Evolutionary conservation across 2,113 vertebrate genomes (phyloP).

Genomic region (Tor tambroides): DNA sequence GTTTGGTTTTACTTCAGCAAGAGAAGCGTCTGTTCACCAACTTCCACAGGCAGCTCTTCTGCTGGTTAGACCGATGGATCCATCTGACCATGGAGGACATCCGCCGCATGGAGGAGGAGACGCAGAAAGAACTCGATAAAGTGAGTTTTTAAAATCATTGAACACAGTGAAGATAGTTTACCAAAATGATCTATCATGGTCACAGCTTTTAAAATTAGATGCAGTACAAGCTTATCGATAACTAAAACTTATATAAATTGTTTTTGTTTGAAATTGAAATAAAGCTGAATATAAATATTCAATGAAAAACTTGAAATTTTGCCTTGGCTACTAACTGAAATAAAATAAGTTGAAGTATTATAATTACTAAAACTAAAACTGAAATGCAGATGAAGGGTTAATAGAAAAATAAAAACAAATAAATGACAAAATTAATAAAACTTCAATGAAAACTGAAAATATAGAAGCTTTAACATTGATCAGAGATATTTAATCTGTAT

Average conservation of each 20-base stretch:
- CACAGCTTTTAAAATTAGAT: background rate
- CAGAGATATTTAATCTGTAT: background rate
- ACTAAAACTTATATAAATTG: background rate
- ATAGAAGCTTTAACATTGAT: background rate
- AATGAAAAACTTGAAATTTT: background rate
- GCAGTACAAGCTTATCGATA: background rate
- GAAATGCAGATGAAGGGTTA: background rate
- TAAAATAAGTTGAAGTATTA: no score
- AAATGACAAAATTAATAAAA: background rate
- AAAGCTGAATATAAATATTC: background rate
- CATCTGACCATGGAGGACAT: constrained; percentile 96
- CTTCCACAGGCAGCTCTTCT: constrained; percentile 97
- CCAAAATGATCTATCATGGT: background rate
- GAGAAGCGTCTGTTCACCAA: constrained; percentile 93
- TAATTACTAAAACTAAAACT: no score
- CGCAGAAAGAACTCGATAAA: constrained; percentile 91
- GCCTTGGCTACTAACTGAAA: no score
- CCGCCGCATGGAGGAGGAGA: constrained; percentile 93
- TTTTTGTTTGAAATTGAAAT: background rate
- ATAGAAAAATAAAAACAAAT: background rate
- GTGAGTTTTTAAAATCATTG: constrained; percentile 64
- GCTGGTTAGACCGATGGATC: constrained; percentile 91
- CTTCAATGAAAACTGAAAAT: background rate
- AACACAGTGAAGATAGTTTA: background rate
- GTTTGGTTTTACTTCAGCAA: constrained; percentile 74